Evolutionary conservation across 1,140 invertebrate genomes (phyloP).

Genomic region (Sarcophaga peregrina): DNA sequence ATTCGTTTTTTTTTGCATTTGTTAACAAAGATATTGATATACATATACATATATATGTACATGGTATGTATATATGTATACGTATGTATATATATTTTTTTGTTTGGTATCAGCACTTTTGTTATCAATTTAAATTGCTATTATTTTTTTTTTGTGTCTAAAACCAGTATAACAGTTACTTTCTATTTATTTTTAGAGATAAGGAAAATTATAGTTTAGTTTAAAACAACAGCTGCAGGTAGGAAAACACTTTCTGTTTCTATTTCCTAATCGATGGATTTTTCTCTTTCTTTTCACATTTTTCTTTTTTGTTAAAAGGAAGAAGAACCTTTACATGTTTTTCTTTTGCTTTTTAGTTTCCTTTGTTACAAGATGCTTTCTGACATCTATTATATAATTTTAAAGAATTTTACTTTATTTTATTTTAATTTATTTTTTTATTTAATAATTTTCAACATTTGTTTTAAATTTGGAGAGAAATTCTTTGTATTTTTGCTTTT

Average conservation of each 20-base stretch:
- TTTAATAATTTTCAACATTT: background rate
- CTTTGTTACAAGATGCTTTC: background rate
- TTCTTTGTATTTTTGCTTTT: background rate
- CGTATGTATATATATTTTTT: background rate
- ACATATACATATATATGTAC: too few species aligned
- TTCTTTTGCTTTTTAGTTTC: too few species aligned
- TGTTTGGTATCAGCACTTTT: background rate
- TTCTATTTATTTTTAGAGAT: slow-evolving; percentile 5
- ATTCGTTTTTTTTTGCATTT: background rate
- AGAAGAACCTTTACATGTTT: too few species aligned
- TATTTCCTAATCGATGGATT: too few species aligned
- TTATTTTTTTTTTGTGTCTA: background rate
- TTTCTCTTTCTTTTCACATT: too few species aligned
- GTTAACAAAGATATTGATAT: too few species aligned
- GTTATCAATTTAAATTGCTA: background rate
- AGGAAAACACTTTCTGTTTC: background rate
- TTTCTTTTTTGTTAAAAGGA: too few species aligned
- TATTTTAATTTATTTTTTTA: background rate
- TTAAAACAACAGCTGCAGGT: background rate
- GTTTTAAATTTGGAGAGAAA: background rate
- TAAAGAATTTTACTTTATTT: background rate
- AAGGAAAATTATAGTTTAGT: background rate
- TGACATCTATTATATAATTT: slow-evolving; percentile 4
- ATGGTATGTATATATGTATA: too few species aligned
- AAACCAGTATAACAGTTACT: background rate